A percentile compares a stretch with the other conserved stretches of the same genome.
phyloP scores from a whole-genome alignment of 2,797 vertebrate genomes.

The Gila robusta region DNA sequence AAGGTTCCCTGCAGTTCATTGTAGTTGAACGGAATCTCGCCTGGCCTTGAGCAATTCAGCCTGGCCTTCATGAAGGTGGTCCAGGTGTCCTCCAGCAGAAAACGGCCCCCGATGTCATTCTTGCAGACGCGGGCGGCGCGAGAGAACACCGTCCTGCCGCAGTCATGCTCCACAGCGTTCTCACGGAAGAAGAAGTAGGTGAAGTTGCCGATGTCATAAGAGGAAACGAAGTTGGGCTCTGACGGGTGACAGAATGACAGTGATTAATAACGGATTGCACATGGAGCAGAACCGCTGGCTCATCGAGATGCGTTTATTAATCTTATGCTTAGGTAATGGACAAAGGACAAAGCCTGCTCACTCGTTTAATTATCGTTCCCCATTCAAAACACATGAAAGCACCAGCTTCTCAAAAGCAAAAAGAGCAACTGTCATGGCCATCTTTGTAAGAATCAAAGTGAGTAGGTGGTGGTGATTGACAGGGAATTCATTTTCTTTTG shows the following conservation, averaged over 20 bases:
- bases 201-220: slow-evolving; percentile 95
- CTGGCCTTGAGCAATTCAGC: slow-evolving; percentile 94
- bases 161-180: slow-evolving; percentile 95
- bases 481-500: slow-evolving; percentile 78
- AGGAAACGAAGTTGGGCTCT: slow-evolving; percentile 98
- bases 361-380: slow-evolving; percentile 69
- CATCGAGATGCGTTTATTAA: slow-evolving; percentile 73
- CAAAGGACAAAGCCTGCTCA: slow-evolving; percentile 71
- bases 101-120: slow-evolving; percentile 95
- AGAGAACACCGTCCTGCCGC: slow-evolving; percentile 93
- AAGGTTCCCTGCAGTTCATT: slow-evolving; percentile 96
- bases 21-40: slow-evolving; percentile 96
- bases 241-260: slow-evolving; percentile 45
- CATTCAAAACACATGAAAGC: slow-evolving; percentile 65
- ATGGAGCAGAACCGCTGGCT: slow-evolving; percentile 68
- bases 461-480: slow-evolving; percentile 72
- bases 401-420: slow-evolving; percentile 60
- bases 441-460: slow-evolving; percentile 72
- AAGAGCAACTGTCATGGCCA: slow-evolving; percentile 74
- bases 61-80: slow-evolving; percentile 98
- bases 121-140: slow-evolving; percentile 93
- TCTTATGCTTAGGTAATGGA: slow-evolving; percentile 73
- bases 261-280: slow-evolving; percentile 29
- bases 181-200: slow-evolving; percentile 98
- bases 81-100: slow-evolving; percentile 97